Evolutionary conservation across 1,140 invertebrate genomes (phyloP).

Genomic region (Lasioglossum baleicum): DNA sequence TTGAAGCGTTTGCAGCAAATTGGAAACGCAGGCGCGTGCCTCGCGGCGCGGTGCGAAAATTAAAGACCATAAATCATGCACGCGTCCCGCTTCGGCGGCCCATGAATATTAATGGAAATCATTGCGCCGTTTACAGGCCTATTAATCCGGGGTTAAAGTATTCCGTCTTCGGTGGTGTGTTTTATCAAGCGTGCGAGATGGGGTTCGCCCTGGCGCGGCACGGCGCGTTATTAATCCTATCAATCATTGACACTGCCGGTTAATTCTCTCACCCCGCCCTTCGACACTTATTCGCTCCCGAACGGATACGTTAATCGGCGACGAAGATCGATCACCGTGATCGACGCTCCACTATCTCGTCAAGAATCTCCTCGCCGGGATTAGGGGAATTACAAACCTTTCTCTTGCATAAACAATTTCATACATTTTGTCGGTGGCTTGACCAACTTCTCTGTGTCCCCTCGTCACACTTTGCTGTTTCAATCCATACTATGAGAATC

Average conservation of each 20-base stretch:
- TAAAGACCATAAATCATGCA: conserved; percentile 71
- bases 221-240: conserved; percentile 76
- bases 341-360: background rate
- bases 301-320: conserved; percentile 15
- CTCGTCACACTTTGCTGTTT: no score
- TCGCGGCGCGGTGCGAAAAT: conserved; percentile 60
- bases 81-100: conserved; percentile 63
- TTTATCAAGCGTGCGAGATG: conserved; percentile 65
- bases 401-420: no score
- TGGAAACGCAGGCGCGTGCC: conserved; percentile 56
- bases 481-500: no score
- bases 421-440: no score
- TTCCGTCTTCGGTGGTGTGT: conserved; percentile 74
- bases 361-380: no score
- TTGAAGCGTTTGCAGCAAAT: conserved; percentile 37
- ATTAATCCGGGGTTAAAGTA: conserved; percentile 77
- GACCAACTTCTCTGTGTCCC: no score
- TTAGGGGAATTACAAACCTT: no score
- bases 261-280: conserved; percentile 40
- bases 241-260: conserved; percentile 70
- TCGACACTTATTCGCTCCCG: conserved; percentile 14
- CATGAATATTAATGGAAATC: conserved; percentile 80
- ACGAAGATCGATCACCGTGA: conserved; percentile 34
- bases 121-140: conserved; percentile 76
- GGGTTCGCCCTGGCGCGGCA: background rate